These are phyloP conservation scores for Callionymus lyra DNA, from an alignment of 2,113 vertebrate species.

Conservation along the genomic window DNA sequence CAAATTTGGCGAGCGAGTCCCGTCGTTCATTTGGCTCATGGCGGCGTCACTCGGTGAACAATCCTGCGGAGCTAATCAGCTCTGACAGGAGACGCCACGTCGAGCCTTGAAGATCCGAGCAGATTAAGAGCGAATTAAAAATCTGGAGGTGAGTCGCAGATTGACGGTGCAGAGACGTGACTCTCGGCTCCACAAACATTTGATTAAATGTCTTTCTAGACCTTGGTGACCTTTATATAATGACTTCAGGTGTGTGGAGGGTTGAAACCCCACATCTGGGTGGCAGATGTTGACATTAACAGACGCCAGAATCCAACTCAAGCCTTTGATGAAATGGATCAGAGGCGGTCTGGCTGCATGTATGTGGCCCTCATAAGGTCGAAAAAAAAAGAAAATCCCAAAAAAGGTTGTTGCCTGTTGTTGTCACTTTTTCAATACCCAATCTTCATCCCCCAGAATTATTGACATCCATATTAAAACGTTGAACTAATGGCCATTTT, in stretches of 20 bases:
- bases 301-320: no score
- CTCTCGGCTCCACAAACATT: neutral
- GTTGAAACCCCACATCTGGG: neutral
- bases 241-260: neutral
- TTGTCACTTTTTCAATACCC: no score
- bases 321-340: no score
- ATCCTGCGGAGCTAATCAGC: constrained; percentile 33
- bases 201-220: constrained; percentile 7
- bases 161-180: neutral
- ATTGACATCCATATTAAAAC: no score
- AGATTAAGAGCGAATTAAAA: constrained; percentile 42
- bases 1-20: constrained; percentile 17
- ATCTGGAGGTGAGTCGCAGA: constrained; percentile 18
- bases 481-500: no score
- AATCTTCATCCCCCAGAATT: no score
- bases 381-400: no score
- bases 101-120: constrained; percentile 31
- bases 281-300: neutral
- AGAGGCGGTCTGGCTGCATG: no score
- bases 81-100: constrained; percentile 25
- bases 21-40: constrained; percentile 11
- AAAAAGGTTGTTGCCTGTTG: no score
- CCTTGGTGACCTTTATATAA: constrained; percentile 8
- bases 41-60: constrained; percentile 4
- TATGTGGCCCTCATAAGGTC: no score